Evolutionary conservation across 2,113 vertebrate species (phyloP).

Genomic region (Thermophis baileyi): DNA sequence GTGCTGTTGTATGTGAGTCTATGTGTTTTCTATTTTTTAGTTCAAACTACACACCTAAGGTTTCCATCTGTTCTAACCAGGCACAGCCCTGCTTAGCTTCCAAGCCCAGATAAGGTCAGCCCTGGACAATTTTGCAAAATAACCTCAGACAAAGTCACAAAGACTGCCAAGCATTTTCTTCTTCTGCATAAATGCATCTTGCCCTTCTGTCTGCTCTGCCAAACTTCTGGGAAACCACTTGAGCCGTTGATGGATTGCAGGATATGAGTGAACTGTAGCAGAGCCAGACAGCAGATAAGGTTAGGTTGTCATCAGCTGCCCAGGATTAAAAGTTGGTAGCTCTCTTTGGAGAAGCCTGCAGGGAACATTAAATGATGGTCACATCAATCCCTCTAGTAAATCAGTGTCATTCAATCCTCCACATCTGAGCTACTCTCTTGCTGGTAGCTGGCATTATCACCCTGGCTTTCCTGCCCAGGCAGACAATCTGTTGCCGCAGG

Average conservation of each 20-base stretch:
- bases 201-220: background rate
- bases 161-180: background rate
- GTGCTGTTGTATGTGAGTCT: background rate
- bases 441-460: background rate
- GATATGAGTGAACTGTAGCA: background rate
- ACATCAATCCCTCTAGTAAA: background rate
- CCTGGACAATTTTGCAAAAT: background rate
- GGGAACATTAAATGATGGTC: background rate
- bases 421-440: background rate
- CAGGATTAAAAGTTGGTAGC: background rate
- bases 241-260: background rate
- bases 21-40: background rate
- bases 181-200: background rate
- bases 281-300: background rate
- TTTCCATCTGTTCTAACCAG: background rate
- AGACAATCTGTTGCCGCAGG: background rate
- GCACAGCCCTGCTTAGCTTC: background rate
- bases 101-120: background rate
- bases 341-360: background rate
- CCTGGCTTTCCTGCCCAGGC: background rate
- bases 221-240: background rate
- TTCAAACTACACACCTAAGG: background rate
- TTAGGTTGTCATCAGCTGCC: background rate
- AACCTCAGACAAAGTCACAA: background rate
- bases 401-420: background rate